Base-by-base conservation (phyloP, 2,113 vertebrate species). In the Peucedramus taeniatus region DNA sequence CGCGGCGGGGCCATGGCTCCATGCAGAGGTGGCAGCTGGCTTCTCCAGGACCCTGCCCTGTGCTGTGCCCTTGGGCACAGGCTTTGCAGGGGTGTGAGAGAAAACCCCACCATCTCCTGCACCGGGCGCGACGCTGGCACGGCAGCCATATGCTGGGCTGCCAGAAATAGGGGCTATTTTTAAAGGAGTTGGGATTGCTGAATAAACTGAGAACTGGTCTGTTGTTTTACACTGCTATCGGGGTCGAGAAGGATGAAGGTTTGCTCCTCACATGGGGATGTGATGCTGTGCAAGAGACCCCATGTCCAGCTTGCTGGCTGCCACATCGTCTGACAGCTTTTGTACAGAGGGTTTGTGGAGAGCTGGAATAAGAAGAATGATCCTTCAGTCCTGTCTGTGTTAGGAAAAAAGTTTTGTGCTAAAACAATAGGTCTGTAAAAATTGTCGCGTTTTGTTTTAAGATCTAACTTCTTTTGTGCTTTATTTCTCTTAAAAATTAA, bases 101-200 rank as follows among this genome's bases (percentile, higher is more conserved):
- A 59, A 79, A 83, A 26, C 37, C 26, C 65, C 12, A 8, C 20
- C 5, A 3, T 26, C 7, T 40, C 16, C 56, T 13, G 51, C 20
- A 54, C 80, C 0, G 15, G 63, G 54, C 1, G 31, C 1, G 2
- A 17, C 7, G 5, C 64, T 88, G 7, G 3, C 21, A 13, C 0
- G 0, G 35, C 64, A 61, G 76, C 80, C 57, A 4, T 75, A 23
- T 81, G 91, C 72, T 30, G 22, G 75, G 33, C 85, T 88, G 78
- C 65, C 93, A 91, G 27, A 75, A 96, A 68, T 8, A 69, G 31
- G 1, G 0, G 63, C 56, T 83, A 11, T 79, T 91, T 95, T 77
- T 61, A 13, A 87, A 87, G 56, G 37, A 61, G 71, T 28, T 65
- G 82, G 75, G 63, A 57, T 66, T 83, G 22, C 15, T 23, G 14